Evolutionary conservation across 1,140 invertebrate genomes (phyloP), one percentile per base, ranked within the genome.

Genomic region (Achatina immaculata): DNA sequence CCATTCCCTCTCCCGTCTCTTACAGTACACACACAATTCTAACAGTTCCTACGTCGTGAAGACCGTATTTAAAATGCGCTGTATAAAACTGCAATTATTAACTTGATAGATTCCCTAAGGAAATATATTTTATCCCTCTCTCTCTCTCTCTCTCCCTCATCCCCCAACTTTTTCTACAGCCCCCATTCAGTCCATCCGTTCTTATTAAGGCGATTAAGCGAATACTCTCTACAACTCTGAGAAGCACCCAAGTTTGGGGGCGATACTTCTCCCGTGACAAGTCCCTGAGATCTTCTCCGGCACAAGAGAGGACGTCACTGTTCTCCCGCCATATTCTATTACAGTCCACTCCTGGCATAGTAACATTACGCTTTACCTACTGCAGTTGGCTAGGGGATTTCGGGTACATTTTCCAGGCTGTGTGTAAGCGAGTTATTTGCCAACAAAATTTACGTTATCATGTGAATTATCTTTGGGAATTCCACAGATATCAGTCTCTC

Each of bases 121-220:
- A 11, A 4, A 58, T 11, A 58, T 58, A 58, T 58, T 58, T 9
- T 58, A 58, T 24, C 14, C n/a, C 24, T 4, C 11, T 11, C 11
- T 11, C 19, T 48, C 45, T 19, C 45, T 58, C n/a, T 58, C 55
- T 58, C 55, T 19, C 4, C 55, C 14, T 58, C 55, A n/a, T 19
- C n/a, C 55, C 55, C 24, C 7, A 24, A n/a, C n/a, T n/a, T n/a
- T n/a, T n/a, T n/a, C n/a, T n/a, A n/a, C n/a, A n/a, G n/a, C n/a
- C 55, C 55, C 24, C 7, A 24, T 48, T 19, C 45, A 19, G 7
- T 48, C 45, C 45, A 11, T 48, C 45, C 4, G 55, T 58, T 19
- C 55, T 58, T 58, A 58, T 58, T 58, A 58, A 58, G 55, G 55
- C 55, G 55, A 24, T 58, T 58, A 58, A 58, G 11, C 11, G 55